A percentile compares a stretch with the other conserved stretches of the same genome.
Conservation (phyloP, 2,797 vertebrate genomes). For the Sebastes itinus region DNA sequence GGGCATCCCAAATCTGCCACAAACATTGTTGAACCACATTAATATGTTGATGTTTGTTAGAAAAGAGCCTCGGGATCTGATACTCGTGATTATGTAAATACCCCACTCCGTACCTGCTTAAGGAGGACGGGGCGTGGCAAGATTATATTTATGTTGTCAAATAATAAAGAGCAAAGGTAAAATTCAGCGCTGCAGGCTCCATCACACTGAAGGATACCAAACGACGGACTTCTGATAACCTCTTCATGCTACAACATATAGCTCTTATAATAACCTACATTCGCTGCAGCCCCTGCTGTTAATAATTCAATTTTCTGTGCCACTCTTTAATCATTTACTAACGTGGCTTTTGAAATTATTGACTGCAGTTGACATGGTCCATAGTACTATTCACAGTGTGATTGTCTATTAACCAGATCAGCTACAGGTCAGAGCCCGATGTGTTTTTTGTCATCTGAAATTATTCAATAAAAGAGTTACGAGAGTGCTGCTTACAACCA, state of each 20-base stretch:
- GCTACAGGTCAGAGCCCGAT: conserved; percentile 30
- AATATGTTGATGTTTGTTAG: conserved; percentile 22
- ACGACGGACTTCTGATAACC: background rate
- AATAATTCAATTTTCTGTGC: conserved; percentile 61
- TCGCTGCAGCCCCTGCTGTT: conserved; percentile 32
- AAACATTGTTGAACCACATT: conserved; percentile 60
- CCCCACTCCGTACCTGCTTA: background rate
- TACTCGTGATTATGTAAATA: background rate
- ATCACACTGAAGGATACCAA: background rate
- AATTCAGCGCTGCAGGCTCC: background rate
- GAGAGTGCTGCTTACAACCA: background rate
- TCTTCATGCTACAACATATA: background rate
- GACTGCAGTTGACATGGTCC: conserved; percentile 68
- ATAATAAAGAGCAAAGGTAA: background rate
- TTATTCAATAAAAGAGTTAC: background rate
- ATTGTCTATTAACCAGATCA: conserved; percentile 77
- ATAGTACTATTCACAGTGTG: conserved; percentile 71
- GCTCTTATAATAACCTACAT: conserved; percentile 26
- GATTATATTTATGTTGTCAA: background rate
- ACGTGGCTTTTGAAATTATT: conserved; percentile 72
- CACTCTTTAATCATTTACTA: conserved; percentile 79
- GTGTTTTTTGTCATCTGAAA: conserved; percentile 14
- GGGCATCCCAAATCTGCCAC: conserved; percentile 62
- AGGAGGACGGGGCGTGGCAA: background rate
- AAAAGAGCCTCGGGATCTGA: background rate